Percentiles rank a stretch among this genome's conserved stretches.
These are phyloP conservation scores for Cephus spinipes DNA, from an alignment of 2,888 invertebrate species.

Conservation along the genomic window DNA sequence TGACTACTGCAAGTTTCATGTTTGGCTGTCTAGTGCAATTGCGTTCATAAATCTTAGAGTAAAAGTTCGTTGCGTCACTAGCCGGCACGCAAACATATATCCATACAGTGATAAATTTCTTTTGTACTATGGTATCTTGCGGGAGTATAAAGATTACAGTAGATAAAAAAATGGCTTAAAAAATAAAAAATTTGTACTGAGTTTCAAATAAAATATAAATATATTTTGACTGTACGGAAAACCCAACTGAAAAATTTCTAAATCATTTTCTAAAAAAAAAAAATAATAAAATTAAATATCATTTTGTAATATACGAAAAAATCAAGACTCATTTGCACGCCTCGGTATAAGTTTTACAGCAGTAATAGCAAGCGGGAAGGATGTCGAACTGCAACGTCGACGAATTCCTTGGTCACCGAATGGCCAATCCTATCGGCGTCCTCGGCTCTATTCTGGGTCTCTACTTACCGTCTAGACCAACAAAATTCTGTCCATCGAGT, in stretches of 20 bases:
- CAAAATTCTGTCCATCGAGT: slow-evolving; percentile 36
- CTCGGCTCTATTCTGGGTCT: slow-evolving; percentile 48
- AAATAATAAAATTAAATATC: not conserved
- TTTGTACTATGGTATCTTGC: not conserved
- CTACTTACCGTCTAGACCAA: slow-evolving; percentile 45
- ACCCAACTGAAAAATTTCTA: not conserved
- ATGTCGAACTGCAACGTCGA: slow-evolving; percentile 57
- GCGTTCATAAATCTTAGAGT: slow-evolving; percentile 48
- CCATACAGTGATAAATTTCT: not conserved
- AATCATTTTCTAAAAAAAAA: not conserved
- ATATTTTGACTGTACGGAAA: not conserved
- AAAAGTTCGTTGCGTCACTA: slow-evolving; percentile 46
- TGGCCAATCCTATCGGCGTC: slow-evolving; percentile 54
- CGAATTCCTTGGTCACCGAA: slow-evolving; percentile 60
- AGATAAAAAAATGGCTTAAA: not conserved
- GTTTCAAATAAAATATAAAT: not conserved
- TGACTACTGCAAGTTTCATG: slow-evolving; percentile 28
- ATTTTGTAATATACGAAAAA: not conserved
- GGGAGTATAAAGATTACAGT: not conserved
- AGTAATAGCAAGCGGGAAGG: slow-evolving; percentile 38
- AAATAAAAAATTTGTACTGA: not conserved
- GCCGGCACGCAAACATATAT: not conserved
- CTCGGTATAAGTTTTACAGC: not conserved
- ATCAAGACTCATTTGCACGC: not conserved
- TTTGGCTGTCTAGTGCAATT: slow-evolving; percentile 50